Percentiles rank a stretch among this genome's conserved stretches.
These are phyloP conservation scores for Rana temporaria DNA, from an alignment of 2,113 vertebrate genomes.

Conservation along the genomic window DNA sequence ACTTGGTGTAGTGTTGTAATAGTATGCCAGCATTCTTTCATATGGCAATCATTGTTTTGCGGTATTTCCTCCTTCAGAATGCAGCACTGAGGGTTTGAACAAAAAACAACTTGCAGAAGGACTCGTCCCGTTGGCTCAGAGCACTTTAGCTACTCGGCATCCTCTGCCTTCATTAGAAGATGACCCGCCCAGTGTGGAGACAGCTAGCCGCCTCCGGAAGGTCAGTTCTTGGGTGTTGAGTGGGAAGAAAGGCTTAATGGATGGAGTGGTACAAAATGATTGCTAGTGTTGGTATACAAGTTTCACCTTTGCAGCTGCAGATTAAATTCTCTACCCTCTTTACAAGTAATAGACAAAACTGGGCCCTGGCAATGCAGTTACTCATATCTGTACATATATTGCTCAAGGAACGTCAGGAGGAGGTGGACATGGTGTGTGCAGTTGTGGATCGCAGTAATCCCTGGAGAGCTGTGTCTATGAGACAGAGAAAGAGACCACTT, in stretches of 20 bases:
- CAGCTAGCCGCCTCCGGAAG: constrained; percentile 34
- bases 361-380: too few species aligned
- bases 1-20: too few species aligned
- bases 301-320: too few species aligned
- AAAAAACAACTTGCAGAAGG: neutral
- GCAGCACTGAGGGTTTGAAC: too few species aligned
- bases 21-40: too few species aligned
- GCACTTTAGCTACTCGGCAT: neutral
- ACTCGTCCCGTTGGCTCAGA: constrained; percentile 4
- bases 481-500: constrained; percentile 5
- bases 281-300: neutral
- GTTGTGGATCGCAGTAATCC: constrained; percentile 48
- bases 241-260: too few species aligned
- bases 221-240: neutral
- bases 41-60: too few species aligned
- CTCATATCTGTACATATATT: neutral
- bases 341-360: too few species aligned
- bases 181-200: constrained; percentile 15
- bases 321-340: too few species aligned
- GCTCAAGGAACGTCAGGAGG: constrained; percentile 49
- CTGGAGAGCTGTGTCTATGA: constrained; percentile 47
- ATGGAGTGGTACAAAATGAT: too few species aligned
- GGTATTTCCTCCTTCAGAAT: too few species aligned
- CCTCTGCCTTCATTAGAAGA: neutral
- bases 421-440: constrained; percentile 47